phyloP scores from a whole-genome alignment of 2,888 invertebrate species.

The Callyntrura guangdongensis region DNA sequence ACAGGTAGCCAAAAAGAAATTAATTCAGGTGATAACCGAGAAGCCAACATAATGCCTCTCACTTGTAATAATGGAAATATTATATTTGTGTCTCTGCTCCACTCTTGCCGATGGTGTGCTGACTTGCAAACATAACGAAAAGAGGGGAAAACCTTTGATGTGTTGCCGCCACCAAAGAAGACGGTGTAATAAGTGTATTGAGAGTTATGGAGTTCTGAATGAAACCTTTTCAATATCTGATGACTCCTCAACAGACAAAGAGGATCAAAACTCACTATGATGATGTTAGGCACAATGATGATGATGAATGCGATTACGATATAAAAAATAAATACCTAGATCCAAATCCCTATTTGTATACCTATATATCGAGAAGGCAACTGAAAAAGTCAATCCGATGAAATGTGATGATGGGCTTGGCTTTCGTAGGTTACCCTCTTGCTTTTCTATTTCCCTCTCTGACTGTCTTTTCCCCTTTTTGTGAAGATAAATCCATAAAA shows the following conservation, averaged over 20 bases:
- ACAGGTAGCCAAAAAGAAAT: slow-evolving; percentile 83
- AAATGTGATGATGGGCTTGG: slow-evolving; percentile 74
- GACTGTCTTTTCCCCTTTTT: slow-evolving; percentile 33
- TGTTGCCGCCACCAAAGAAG: slow-evolving; percentile 81
- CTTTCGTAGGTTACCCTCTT: slow-evolving; percentile 6
- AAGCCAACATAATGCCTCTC: slow-evolving; percentile 80
- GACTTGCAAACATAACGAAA: slow-evolving; percentile 71
- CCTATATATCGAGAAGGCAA: slow-evolving; percentile 19
- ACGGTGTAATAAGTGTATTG: slow-evolving; percentile 34
- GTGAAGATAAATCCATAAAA: slow-evolving; percentile 16
- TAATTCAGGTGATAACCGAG: slow-evolving; percentile 84
- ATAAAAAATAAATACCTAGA: not conserved
- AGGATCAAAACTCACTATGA: slow-evolving; percentile 61
- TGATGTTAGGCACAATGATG: slow-evolving; percentile 39
- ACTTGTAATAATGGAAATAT: slow-evolving; percentile 54
- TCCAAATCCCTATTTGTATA: not conserved
- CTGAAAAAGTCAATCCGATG: slow-evolving; percentile 64
- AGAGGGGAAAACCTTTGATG: slow-evolving; percentile 81
- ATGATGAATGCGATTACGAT: slow-evolving; percentile 1
- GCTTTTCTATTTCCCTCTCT: slow-evolving; percentile 47
- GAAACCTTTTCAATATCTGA: slow-evolving; percentile 82
- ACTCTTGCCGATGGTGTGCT: slow-evolving; percentile 51
- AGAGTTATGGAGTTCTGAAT: slow-evolving; percentile 64
- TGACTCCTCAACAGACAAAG: slow-evolving; percentile 62
- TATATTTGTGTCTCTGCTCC: slow-evolving; percentile 70